Percentiles rank a stretch among this genome's conserved stretches.
These are phyloP conservation scores for Motacilla alba DNA, from an alignment of 2,113 vertebrate genomes.

Conservation along the genomic window DNA sequence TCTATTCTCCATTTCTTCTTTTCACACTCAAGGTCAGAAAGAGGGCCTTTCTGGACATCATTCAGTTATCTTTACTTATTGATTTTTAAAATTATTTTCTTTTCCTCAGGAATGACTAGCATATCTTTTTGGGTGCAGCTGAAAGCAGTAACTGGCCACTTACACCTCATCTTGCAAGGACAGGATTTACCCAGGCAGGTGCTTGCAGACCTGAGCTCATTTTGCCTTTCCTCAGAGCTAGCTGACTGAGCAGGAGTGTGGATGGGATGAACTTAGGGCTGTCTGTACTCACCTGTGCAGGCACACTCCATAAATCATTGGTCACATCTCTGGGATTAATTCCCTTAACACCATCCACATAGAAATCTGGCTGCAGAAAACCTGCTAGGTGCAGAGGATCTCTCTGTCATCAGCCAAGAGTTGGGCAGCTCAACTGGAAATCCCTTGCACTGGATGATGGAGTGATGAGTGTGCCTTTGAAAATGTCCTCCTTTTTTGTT, in stretches of 20 bases:
- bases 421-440: not conserved
- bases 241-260: not conserved
- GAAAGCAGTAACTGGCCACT: not conserved
- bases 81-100: not conserved
- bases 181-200: not conserved
- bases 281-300: not conserved
- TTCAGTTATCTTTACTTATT: not conserved
- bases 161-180: not conserved
- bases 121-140: not conserved
- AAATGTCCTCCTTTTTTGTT: not conserved
- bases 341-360: not conserved
- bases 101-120: not conserved
- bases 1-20: not conserved
- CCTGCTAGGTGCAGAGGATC: not conserved
- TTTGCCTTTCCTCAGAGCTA: not conserved
- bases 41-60: not conserved
- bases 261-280: not conserved
- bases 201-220: constrained; percentile 6
- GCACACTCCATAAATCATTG: constrained; percentile 6
- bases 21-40: not conserved
- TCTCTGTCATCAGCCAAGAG: not conserved
- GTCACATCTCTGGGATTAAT: not conserved
- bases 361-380: not conserved
- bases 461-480: not conserved
- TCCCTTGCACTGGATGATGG: rapidly evolving